Evolutionary conservation across 2,113 vertebrate species (phyloP).

Genomic region (western clawed frog (Xenopus tropicalis)): DNA sequence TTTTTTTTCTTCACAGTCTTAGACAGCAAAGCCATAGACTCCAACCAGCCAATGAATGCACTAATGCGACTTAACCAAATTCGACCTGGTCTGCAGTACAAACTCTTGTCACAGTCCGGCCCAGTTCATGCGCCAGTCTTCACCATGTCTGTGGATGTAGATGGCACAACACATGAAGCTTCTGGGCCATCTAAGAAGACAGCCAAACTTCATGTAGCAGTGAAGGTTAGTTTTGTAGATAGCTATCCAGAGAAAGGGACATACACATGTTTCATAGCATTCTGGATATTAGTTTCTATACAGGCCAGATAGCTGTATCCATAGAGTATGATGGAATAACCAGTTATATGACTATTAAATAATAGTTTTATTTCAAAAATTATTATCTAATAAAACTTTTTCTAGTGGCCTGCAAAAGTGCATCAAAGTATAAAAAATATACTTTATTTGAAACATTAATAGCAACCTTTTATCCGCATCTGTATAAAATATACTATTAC

Average conservation of each 20-base stretch:
- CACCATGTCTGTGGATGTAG: conserved; percentile 97
- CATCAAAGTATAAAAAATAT: too few relatives aligned
- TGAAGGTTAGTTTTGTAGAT: conserved; percentile 75
- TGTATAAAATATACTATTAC: too few relatives aligned
- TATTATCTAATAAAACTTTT: too few relatives aligned
- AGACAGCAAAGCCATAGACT: conserved; percentile 98
- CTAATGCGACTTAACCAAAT: conserved; percentile 98
- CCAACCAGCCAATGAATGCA: conserved; percentile 92
- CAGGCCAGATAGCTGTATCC: too few relatives aligned
- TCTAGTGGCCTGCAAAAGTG: too few relatives aligned
- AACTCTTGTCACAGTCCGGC: conserved; percentile 95
- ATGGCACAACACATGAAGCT: conserved; percentile 91
- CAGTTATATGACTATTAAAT: too few relatives aligned
- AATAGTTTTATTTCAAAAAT: too few relatives aligned
- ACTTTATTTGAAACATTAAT: too few relatives aligned
- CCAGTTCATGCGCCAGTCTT: conserved; percentile 97
- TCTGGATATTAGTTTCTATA: too few relatives aligned
- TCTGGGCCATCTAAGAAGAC: conserved; percentile 98
- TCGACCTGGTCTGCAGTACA: conserved; percentile 95
- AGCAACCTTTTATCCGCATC: too few relatives aligned
- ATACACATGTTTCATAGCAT: too few relatives aligned
- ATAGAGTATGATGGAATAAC: too few relatives aligned
- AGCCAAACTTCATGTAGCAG: conserved; percentile 96
- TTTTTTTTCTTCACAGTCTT: conserved; percentile 68
- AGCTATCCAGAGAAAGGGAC: neutral